phyloP scores from a whole-genome alignment of 1,140 invertebrate species.

The Helicoverpa armigera region DNA sequence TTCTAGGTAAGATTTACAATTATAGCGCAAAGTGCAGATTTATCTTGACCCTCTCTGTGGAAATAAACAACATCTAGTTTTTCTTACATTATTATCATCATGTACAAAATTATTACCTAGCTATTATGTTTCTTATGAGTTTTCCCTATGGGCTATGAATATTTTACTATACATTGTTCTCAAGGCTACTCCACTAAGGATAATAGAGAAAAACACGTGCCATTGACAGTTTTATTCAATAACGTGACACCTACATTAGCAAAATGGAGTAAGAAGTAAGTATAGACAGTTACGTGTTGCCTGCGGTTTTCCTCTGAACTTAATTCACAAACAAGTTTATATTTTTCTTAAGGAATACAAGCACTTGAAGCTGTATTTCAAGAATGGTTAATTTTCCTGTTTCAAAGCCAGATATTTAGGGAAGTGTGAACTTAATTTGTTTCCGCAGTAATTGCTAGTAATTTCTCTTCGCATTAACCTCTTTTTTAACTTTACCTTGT shows the following conservation, averaged over 20 bases:
- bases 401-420: conserved; percentile 2
- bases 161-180: not conserved
- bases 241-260: not conserved
- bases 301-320: conserved; percentile 35
- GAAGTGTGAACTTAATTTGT: conserved; percentile 18
- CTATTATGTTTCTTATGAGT: not conserved
- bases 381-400: not conserved
- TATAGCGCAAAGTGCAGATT: too few relatives aligned
- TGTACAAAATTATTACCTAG: not conserved
- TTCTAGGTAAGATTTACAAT: too few relatives aligned
- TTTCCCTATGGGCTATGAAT: not conserved
- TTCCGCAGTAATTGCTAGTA: conserved; percentile 11
- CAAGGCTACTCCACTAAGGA: not conserved
- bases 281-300: not conserved
- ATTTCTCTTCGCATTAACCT: conserved; percentile 14
- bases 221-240: not conserved
- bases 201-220: conserved; percentile 7
- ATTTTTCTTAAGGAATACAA: not conserved
- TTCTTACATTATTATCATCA: too few relatives aligned
- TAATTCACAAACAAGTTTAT: conserved; percentile 15
- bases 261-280: conserved; percentile 4
- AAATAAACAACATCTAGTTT: too few relatives aligned
- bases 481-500: conserved; percentile 9
- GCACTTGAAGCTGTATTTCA: not conserved
- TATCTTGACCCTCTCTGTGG: too few relatives aligned